Conservation (phyloP, 2,888 invertebrate genomes). For the Dynastes maya region DNA sequence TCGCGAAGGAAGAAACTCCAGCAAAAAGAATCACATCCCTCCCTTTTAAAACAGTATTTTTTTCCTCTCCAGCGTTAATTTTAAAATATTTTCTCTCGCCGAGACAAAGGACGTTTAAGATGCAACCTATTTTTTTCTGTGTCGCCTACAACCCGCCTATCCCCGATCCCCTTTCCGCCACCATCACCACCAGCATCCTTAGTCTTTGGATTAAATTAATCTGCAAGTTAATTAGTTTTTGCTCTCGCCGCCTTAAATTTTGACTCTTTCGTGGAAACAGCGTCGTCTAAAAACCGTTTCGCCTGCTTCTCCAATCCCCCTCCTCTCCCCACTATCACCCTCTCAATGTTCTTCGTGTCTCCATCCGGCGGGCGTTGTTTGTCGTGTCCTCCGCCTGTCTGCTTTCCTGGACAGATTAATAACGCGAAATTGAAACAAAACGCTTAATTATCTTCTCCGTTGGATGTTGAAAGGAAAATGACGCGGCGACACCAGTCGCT, state of each 20-base stretch:
- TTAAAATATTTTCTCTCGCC: slow-evolving; percentile 4
- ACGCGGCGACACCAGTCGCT: not conserved
- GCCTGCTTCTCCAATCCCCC: not conserved
- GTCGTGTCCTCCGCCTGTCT: slow-evolving; percentile 17
- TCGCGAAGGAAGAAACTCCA: no score
- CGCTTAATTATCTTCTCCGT: slow-evolving; percentile 24
- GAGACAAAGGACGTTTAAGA: slow-evolving; percentile 5
- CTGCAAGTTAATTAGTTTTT: slow-evolving; percentile 48
- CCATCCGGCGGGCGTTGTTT: slow-evolving; percentile 1
- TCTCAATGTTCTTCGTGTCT: not conserved
- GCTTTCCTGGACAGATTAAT: slow-evolving; percentile 16
- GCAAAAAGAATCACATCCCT: no score
- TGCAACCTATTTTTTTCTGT: not conserved
- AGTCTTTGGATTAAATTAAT: slow-evolving; percentile 43
- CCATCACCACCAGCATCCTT: not conserved
- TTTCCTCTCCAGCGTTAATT: slow-evolving; percentile 10
- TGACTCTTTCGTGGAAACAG: slow-evolving; percentile 12
- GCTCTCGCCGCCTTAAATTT: slow-evolving; percentile 38
- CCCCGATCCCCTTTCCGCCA: not conserved
- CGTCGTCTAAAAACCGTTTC: not conserved
- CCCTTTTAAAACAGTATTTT: not conserved
- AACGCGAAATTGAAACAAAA: slow-evolving; percentile 37
- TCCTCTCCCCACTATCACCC: no score
- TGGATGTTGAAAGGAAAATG: no score
- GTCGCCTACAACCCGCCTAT: not conserved